Base-by-base conservation (phyloP, 2,888 invertebrate genomes). In the Drosophila pseudotalamancana region DNA sequence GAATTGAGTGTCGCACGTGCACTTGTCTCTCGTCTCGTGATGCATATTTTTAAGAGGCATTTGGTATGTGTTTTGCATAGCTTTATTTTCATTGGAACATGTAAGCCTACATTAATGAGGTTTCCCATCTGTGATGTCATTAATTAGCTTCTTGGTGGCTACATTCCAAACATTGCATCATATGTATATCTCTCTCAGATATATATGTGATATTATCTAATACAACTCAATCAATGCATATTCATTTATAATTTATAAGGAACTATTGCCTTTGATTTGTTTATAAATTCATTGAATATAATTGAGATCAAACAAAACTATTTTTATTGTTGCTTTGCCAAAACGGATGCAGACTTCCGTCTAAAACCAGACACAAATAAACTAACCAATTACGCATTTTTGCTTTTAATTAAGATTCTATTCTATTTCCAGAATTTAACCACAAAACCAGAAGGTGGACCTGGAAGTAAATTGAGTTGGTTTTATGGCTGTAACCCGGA, bases 1-100 rank as follows among this genome's bases (percentile, higher is more conserved):
- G 34, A 81, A 87, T 67, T 64, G 80, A 66, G 72, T 72, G 46
- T 45, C 37, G 62, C 42, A 76, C 77, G 79, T 86, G 75, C 39
- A 27, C 19, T 8, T 2, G 25, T n/a, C 12, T 21, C 12, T 14
- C 11, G 6, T 2, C 12, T 21, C 12, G 11, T 11, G 6, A 1
- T 21, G 8, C 23, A 11, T 6, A 6, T 14, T 23, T 14, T 35
- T 18, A 32, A 16, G 23, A 9, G 12, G 4, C 31, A 29, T 3
- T 55, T 21, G 8, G 23, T 1, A 12, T 1, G 16, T 16, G 27
- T 25, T 31, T 25, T 18, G 5, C 4, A 1, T 6, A 23, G 8
- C 8, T 18, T 21, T 29, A 4, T 31, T 56, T 12, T 12, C 21
- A 31, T 8, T 1, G 35, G 5, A n/a, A 11, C 9, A 4, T 6